Conservation (phyloP, 2,888 invertebrate genomes). For the Euplagia quadripunctaria region DNA sequence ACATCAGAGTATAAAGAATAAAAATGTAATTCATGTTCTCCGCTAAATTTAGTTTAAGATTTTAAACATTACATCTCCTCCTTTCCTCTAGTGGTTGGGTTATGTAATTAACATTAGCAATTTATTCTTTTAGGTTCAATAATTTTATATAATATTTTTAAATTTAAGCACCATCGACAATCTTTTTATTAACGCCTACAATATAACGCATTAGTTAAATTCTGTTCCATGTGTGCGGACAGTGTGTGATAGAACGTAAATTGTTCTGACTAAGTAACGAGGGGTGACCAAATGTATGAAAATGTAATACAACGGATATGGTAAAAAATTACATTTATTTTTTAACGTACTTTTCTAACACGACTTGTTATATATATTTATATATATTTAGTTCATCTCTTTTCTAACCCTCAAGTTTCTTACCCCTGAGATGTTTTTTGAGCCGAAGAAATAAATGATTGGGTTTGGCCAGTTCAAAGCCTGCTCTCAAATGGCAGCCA, state of each 20-base stretch:
- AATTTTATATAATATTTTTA: no score
- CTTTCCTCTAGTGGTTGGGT: no score
- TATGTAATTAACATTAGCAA: no score
- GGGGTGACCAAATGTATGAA: not conserved
- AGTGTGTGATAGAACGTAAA: not conserved
- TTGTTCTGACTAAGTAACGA: not conserved
- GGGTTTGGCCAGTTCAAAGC: not conserved
- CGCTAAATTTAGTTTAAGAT: no score
- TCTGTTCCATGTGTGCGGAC: not conserved
- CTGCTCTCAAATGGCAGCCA: not conserved
- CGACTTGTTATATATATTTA: no score
- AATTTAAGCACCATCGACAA: not conserved
- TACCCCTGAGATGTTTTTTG: not conserved
- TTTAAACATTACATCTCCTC: no score
- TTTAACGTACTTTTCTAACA: not conserved
- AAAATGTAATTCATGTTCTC: no score
- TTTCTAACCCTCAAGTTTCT: not conserved
- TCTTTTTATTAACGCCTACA: not conserved
- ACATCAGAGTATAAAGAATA: no score
- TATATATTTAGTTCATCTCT: not conserved
- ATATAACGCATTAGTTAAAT: not conserved
- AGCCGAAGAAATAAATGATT: not conserved
- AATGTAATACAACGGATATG: no score
- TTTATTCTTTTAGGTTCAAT: no score
- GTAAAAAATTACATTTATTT: not conserved